Conservation (phyloP, 2,888 invertebrate species). For the Rhingia rostrata region DNA sequence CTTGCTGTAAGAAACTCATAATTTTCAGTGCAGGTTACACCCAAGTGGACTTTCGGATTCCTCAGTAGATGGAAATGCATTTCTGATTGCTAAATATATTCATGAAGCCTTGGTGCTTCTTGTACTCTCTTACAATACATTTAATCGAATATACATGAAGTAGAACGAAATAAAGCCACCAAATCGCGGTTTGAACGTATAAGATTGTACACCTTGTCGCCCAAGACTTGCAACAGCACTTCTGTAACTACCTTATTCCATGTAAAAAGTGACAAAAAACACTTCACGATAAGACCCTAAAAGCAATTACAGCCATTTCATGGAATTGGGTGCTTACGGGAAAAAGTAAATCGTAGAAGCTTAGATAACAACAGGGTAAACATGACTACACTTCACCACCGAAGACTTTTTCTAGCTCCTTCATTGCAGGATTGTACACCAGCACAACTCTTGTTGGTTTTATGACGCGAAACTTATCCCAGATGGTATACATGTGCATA, state of each 20-base stretch:
- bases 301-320: slow-evolving; percentile 69
- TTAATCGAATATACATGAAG: slow-evolving; percentile 65
- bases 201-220: slow-evolving; percentile 32
- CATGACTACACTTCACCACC: slow-evolving; percentile 63
- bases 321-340: slow-evolving; percentile 68
- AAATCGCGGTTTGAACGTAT: slow-evolving; percentile 23
- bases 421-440: slow-evolving; percentile 34
- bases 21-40: slow-evolving; percentile 45
- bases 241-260: slow-evolving; percentile 17
- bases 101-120: neutral
- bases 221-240: slow-evolving; percentile 29
- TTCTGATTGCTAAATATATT: slow-evolving; percentile 16
- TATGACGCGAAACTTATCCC: slow-evolving; percentile 32
- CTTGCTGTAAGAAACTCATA: slow-evolving; percentile 15
- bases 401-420: slow-evolving; percentile 38
- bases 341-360: slow-evolving; percentile 65
- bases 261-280: slow-evolving; percentile 25
- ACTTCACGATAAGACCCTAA: slow-evolving; percentile 58
- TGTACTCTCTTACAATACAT: slow-evolving; percentile 42
- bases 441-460: slow-evolving; percentile 25
- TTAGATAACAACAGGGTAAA: slow-evolving; percentile 69
- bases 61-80: slow-evolving; percentile 34
- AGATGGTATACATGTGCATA: slow-evolving; percentile 8
- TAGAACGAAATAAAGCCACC: slow-evolving; percentile 33
- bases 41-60: slow-evolving; percentile 41